Conservation (phyloP, 1,140 invertebrate species). For the Adelges cooleyi region DNA sequence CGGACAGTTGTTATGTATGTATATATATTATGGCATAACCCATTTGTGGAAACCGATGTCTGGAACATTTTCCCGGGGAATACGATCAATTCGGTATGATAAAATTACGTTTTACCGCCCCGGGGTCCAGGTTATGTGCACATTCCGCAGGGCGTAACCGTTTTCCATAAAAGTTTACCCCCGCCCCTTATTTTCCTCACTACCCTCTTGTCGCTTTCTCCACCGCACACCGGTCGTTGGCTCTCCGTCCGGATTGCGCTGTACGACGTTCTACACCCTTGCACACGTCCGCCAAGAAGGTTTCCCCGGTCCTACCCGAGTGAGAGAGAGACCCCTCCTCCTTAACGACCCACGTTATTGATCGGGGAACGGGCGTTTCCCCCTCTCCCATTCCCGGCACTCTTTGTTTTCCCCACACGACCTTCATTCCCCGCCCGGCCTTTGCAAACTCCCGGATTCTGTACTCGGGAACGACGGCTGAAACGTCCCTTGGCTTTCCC, state of each 20-base stretch:
- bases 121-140: conserved; percentile 12
- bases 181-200: neutral
- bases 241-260: neutral
- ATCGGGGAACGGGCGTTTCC: conserved; percentile 4
- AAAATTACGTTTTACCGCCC: conserved; percentile 22
- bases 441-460: neutral
- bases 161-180: conserved; percentile 24
- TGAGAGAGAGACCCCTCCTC: too few species aligned
- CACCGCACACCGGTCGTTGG: neutral
- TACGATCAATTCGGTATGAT: conserved; percentile 23
- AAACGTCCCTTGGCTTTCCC: too few species aligned
- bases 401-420: neutral
- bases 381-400: neutral
- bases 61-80: conserved; percentile 13
- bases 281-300: too few species aligned
- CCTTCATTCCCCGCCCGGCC: neutral
- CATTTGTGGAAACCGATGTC: conserved; percentile 2
- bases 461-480: neutral
- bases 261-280: neutral
- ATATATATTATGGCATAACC: neutral
- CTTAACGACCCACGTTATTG: neutral
- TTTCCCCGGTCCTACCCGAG: too few species aligned
- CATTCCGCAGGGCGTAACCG: conserved; percentile 25
- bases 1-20: too few species aligned
- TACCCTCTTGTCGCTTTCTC: neutral